Conservation (phyloP, 2,113 vertebrate species). For the Lophura nycthemera region DNA sequence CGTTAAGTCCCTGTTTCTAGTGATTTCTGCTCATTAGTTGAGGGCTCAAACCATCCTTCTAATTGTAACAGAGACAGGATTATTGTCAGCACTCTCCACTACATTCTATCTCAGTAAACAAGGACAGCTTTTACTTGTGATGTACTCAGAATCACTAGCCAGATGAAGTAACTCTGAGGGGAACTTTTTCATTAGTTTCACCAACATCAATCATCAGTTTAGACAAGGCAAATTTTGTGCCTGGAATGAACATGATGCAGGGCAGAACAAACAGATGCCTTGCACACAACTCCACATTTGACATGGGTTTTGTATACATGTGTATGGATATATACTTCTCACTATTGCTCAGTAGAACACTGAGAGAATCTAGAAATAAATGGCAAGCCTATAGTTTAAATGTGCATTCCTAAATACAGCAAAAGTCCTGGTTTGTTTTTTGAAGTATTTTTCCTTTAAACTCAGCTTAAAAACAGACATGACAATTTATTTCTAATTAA, state of each 20-base stretch:
- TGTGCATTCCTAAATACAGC: background rate
- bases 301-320: background rate
- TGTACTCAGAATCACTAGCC: background rate
- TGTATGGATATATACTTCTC: background rate
- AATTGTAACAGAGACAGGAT: background rate
- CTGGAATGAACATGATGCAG: background rate
- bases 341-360: background rate
- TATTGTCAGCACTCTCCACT: too few species aligned
- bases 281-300: background rate
- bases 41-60: background rate
- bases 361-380: background rate
- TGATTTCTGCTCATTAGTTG: background rate
- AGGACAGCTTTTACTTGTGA: background rate
- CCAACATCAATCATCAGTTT: background rate
- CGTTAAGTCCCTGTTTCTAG: background rate
- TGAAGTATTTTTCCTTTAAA: background rate
- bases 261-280: background rate
- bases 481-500: slow-evolving; percentile 6
- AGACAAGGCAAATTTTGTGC: background rate
- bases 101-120: background rate
- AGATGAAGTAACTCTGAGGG: background rate
- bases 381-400: background rate
- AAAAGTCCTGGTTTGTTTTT: background rate
- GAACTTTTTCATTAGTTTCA: background rate
- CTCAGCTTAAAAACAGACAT: background rate